Evolutionary conservation across 1,140 invertebrate species (phyloP), one percentile per base, ranked within the genome.

Genomic region (Eupeodes corollae): DNA sequence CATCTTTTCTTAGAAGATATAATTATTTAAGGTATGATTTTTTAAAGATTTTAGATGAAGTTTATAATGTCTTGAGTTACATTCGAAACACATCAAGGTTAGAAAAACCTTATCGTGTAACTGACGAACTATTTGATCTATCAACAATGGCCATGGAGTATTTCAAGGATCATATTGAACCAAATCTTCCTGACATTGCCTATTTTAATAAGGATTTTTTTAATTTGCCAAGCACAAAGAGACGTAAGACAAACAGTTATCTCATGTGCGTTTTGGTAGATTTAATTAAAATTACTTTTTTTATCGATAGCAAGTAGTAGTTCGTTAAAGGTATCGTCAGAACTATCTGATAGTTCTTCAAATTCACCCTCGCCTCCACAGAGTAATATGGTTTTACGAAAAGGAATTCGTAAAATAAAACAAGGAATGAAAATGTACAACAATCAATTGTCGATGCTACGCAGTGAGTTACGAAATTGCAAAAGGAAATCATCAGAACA

Each of bases 101-200:
- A 51, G 82, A 82, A 49, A 76, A 83, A 56, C 86, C 86, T 42
- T 90, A 87, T 63, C 88, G 88, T 73, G 86, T 91, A 34, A 91
- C 86, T 8, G 88, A 91, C 70, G 88, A 91, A 68, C 71, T 91
- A n/a, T 91, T 90, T 73, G 88, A 91, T 74, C 72, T 91, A 42
- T 89, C 86, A 26, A 89, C 88, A 18, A 91, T 91, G 88, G 88
- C 88, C 19, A 90, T 91, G 86, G 88, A 91, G 68, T 91, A 90
- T 69, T 91, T 91, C 58, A 90, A 89, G 66, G 88, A 91, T 69
- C 82, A 83, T 52, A 88, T 91, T 60, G 88, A 91, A 67, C 84
- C 87, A 31, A 84, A 80, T 49, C 72, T 91, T 52, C 88, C 88
- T 21, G 86, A 89, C 68, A 86, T 91, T 51, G 83, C 84, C 16